Evolutionary conservation across 2,797 vertebrate genomes (phyloP).

Genomic region (Gymnopithys bicolor): DNA sequence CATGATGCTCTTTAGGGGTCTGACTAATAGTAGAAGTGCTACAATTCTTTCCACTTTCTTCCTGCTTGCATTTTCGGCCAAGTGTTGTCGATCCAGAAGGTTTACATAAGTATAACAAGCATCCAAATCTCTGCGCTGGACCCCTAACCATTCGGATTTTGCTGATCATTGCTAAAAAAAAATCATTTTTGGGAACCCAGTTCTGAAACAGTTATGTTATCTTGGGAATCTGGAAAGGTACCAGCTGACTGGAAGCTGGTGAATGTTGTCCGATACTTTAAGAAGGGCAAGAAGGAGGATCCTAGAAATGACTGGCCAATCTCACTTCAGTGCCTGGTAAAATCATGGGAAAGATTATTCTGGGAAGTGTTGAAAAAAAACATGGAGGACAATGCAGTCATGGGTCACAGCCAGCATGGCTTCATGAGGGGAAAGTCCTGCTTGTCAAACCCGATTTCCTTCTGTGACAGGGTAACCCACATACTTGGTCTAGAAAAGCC

Average conservation of each 20-base stretch:
- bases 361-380: not conserved
- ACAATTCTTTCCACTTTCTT: slow-evolving; percentile 17
- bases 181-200: not conserved
- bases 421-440: not conserved
- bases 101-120: not conserved
- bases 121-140: not conserved
- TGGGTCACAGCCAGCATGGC: not conserved
- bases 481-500: not conserved
- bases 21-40: slow-evolving; percentile 26
- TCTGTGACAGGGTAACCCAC: not conserved
- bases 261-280: not conserved
- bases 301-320: not conserved
- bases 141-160: not conserved
- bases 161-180: not conserved
- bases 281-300: not conserved
- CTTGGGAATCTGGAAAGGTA: accelerated
- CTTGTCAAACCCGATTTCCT: not conserved
- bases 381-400: not conserved
- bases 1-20: not conserved
- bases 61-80: slow-evolving; percentile 4
- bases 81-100: not conserved
- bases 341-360: not conserved
- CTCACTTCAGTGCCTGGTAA: not conserved
- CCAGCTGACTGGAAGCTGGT: not conserved
- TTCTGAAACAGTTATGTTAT: not conserved